Base-by-base conservation (phyloP, 1,140 invertebrate genomes). In the Zophobas atratus region DNA sequence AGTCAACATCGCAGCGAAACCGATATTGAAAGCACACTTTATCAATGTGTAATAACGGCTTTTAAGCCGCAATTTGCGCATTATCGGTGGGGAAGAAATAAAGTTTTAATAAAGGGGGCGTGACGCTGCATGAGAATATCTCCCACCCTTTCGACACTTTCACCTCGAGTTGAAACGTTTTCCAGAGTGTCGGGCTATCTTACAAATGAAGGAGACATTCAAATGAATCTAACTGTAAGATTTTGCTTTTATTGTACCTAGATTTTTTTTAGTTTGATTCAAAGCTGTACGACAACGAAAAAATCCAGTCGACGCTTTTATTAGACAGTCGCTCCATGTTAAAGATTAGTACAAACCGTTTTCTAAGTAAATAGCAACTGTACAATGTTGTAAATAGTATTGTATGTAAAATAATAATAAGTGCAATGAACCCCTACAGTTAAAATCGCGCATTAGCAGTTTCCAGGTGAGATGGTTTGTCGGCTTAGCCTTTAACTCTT, bases 31-130 rank as follows among this genome's bases (percentile, higher is more conserved):
- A 43, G 38, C 60, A 67, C 60, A 67, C 39, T 67, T 67, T 67
- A 67, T 67, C 60, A 67, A 67, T 67, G 60, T 67, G 60, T 67
- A 67, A 67, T 67, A 67, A 67, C 60, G 60, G 39, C 38, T 67
- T 67, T 67, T 67, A 67, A 43, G 60, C 60, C 33, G 60, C 1
- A 67, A 67, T 67, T 67, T 67, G 60, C 39, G 60, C 60, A 67
- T 67, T 67, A 67, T 67, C 60, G 60, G 36, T 67, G 5, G 5
- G 60, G 4, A 4, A 39, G 34, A 43, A 67, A 67, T 67, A 43
- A 39, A 67, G 60, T 67, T 67, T 67, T 67, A 67, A 67, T 67
- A 67, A 67, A 67, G 33, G 60, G 49, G 60, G 60, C 60, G 60
- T 67, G 60, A 67, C 43, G 38, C n/a, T n/a, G 60, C 60, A 67